phyloP scores from a whole-genome alignment of 1,140 invertebrate genomes.

The Micrasema minimum region DNA sequence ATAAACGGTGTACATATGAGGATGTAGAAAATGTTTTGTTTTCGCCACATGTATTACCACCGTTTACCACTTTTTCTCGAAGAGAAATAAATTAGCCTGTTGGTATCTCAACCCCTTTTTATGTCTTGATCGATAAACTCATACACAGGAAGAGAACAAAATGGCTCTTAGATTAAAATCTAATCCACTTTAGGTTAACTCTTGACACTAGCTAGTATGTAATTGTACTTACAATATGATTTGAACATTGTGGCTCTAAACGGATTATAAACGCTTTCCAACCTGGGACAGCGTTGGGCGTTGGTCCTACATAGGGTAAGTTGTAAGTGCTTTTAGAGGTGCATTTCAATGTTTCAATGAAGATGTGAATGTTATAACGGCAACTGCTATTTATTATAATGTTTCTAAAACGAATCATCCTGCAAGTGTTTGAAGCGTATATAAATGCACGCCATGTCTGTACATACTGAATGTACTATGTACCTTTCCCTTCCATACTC shows the following conservation, averaged over 20 bases:
- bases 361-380: constrained; percentile 48
- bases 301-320: constrained; percentile 53
- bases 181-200: constrained; percentile 12
- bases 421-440: constrained; percentile 26
- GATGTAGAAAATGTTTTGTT: background rate
- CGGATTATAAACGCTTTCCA: constrained; percentile 53
- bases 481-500: constrained; percentile 11
- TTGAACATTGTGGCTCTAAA: constrained; percentile 52
- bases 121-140: constrained; percentile 9
- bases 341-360: constrained; percentile 46
- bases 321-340: constrained; percentile 52
- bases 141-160: background rate
- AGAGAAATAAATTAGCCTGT: constrained; percentile 10
- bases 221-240: constrained; percentile 12
- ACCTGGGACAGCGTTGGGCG: constrained; percentile 54
- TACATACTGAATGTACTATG: constrained; percentile 18
- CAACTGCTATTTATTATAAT: constrained; percentile 27
- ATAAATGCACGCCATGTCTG: constrained; percentile 35
- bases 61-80: constrained; percentile 4
- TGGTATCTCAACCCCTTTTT: background rate
- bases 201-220: constrained; percentile 13
- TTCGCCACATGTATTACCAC: background rate
- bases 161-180: constrained; percentile 8
- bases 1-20: constrained; percentile 5
- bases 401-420: constrained; percentile 23